These are phyloP conservation scores for Sebastes minor DNA, from an alignment of 2,797 vertebrate genomes.

Conservation along the genomic window DNA sequence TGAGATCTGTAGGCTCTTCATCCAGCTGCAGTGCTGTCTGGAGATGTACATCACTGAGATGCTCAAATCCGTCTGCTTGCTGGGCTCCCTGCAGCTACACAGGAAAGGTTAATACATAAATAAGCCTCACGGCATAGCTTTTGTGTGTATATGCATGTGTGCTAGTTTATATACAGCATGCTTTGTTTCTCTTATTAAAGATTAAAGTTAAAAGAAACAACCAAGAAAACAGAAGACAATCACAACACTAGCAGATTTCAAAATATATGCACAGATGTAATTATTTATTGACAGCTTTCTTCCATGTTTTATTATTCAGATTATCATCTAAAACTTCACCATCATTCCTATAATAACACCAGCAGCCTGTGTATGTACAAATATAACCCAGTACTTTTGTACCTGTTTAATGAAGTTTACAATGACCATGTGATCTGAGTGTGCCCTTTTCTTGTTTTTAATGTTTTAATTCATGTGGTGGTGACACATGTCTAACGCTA, in stretches of 20 bases:
- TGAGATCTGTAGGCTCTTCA: conserved; percentile 97
- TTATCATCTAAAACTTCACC: background rate
- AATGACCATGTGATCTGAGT: background rate
- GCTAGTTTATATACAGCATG: background rate
- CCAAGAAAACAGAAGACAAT: background rate
- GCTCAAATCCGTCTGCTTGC: conserved; percentile 96
- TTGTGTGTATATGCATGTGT: background rate
- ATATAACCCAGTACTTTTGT: background rate
- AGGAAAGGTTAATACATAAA: conserved; percentile 87
- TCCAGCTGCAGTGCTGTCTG: conserved; percentile 97
- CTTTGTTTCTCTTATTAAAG: background rate
- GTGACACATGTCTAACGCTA: background rate
- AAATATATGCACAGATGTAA: background rate
- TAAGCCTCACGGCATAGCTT: background rate
- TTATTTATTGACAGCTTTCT: background rate
- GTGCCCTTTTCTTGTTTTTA: background rate
- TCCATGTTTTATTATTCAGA: background rate
- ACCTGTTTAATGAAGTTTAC: background rate
- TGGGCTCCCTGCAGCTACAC: conserved; percentile 96
- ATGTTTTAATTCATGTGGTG: background rate
- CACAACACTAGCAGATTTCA: background rate
- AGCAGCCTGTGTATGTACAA: background rate
- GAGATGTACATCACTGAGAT: conserved; percentile 99
- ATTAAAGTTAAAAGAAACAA: background rate
- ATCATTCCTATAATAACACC: background rate